Evolutionary conservation across 2,888 invertebrate genomes (phyloP), one percentile per base, ranked within the genome.

Genomic region (Caenorhabditis becei): DNA sequence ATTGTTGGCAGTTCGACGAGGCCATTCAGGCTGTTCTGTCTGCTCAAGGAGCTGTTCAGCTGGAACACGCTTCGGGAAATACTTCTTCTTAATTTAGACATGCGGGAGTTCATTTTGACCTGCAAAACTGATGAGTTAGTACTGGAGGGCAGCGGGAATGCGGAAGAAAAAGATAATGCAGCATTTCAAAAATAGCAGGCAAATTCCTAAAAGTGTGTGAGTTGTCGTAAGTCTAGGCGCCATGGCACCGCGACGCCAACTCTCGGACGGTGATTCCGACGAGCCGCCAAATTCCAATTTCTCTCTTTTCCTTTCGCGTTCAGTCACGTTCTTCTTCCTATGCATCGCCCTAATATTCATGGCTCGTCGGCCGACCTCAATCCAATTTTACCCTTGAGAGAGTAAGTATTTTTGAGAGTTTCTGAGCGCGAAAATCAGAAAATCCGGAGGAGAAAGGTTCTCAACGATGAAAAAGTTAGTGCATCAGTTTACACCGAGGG

Each of bases 21-120:
- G 0, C 85, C 85, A 56, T 77, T 80, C 3, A 85, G 26, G 70
- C 85, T 85, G 44, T 72, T 81, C 47, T 77, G 71, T 44, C 85
- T 53, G 44, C 83, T 83, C 23, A 85, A 35, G 8, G 80, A 80
- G 56, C 80, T 80, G 35, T 85, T 83, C 20, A 86, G 66, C 58
- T 86, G 86, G 41, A 84, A 83, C 10, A 86, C 81, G 32, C 85
- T 85, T 7, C 86, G 63, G n/a, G 85, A 85, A 7, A 86, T 78
- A n/a, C 85, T 85, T 63, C 86, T 62, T 0, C 86, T 74, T 0
- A 86, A 65, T 49, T 81, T 80, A 20, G 80, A 83, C 86, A 86
- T 86, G 8, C 86, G 86, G 11, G 81, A 77, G 58, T 86, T 86
- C 86, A 86, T 85, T 44, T 23, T 58, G 47, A 20, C 1, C 32